Conservation (phyloP, 2,113 vertebrate species). For the Melanerpes formicivorus region DNA sequence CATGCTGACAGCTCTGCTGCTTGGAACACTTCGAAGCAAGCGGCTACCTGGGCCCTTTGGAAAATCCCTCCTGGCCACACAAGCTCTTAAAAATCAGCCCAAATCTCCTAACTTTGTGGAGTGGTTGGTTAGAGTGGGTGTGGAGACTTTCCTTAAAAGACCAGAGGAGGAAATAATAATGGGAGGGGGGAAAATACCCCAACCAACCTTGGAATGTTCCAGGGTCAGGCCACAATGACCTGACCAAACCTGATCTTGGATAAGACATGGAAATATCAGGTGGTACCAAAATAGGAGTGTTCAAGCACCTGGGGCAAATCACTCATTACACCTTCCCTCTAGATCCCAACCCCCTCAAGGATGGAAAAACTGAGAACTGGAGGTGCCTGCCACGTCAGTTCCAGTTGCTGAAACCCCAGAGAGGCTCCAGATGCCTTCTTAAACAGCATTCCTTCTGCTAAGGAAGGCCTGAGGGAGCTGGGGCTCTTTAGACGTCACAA, state of each 20-base stretch:
- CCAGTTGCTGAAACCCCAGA: neutral
- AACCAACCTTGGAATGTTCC: slow-evolving; percentile 26
- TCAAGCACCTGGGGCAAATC: slow-evolving; percentile 25
- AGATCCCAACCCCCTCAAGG: neutral
- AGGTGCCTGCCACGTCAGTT: neutral
- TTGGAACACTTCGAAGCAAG: neutral
- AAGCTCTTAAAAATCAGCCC: slow-evolving; percentile 13
- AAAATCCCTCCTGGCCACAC: slow-evolving; percentile 57
- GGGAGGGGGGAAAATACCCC: neutral
- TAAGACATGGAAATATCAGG: slow-evolving; percentile 25
- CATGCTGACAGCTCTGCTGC: slow-evolving; percentile 20
- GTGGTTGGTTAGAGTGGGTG: neutral
- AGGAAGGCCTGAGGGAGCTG: too few species aligned
- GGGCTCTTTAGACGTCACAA: too few species aligned
- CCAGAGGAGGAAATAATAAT: neutral
- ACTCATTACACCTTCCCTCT: neutral
- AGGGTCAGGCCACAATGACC: neutral
- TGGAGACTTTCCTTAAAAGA: slow-evolving; percentile 4
- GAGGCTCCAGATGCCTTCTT: neutral
- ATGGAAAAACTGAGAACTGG: slow-evolving; percentile 23
- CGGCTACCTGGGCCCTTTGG: slow-evolving; percentile 33
- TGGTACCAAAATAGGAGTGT: neutral
- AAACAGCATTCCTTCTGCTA: neutral
- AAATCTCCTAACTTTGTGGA: neutral
- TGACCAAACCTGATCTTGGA: neutral